Evolutionary conservation across 2,888 invertebrate genomes (phyloP).

Genomic region (Spisula solida): DNA sequence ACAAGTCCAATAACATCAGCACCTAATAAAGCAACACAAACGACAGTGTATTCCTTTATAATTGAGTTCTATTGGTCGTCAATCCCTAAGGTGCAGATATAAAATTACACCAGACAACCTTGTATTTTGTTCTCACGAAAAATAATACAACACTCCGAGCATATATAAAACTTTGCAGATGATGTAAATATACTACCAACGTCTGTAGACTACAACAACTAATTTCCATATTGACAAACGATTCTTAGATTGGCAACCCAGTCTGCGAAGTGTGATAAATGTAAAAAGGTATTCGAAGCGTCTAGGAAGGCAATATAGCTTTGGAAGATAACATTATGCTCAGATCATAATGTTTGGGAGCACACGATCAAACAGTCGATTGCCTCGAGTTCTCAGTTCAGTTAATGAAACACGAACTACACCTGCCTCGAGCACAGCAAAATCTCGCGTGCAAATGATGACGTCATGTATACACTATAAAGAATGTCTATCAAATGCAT

Average conservation of each 20-base stretch:
- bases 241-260: background rate
- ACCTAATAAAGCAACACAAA: no score
- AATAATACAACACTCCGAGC: background rate
- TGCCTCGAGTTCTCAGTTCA: background rate
- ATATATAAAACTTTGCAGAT: no score
- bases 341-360: background rate
- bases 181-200: background rate
- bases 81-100: background rate
- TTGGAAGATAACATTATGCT: background rate
- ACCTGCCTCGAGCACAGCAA: background rate
- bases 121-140: background rate
- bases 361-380: background rate
- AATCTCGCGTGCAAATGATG: background rate
- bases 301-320: background rate
- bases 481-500: no score
- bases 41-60: background rate
- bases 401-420: background rate
- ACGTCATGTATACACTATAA: no score
- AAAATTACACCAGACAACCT: background rate
- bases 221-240: slow-evolving; percentile 23
- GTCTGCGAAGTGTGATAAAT: background rate
- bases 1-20: no score
- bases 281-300: background rate
- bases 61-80: background rate
- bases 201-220: background rate